Base-by-base conservation (phyloP, 1,140 invertebrate genomes). In the Pygmarrhopalites habei region DNA sequence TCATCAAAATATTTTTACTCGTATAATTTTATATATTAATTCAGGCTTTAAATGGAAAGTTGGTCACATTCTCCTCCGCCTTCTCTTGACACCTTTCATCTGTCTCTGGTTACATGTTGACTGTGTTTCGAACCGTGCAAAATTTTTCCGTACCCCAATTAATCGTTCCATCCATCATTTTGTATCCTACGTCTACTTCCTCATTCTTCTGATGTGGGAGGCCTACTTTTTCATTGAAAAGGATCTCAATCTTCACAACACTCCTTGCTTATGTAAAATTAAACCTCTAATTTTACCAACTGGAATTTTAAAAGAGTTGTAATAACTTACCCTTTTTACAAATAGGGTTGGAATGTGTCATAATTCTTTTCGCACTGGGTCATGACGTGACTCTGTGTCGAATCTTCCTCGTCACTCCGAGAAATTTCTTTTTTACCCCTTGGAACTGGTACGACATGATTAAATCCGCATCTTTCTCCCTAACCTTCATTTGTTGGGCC, bases 401-500 rank as follows among this genome's bases (percentile, higher is more conserved):
- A 14, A 21, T 12, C 5, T 55, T 28, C 26, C 14, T 55, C 5
- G 23, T 32, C 4, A 29, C 51, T 28, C 51, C 51, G 29, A 55
- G 29, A 23, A 17, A 10, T 10, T 28, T 32, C 29, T 28, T 55
- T 17, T 28, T 12, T 5, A 23, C 12, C 21, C 25, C 23, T 12
- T 55, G 51, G 51, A 55, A 55, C 51, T 55, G 26, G 14, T 55
- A 29, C 51, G 51, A 55, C 10, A 7, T 55, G 4, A 5, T 55
- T 10, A 5, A 10, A 26, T 21, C 7, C 12, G 7, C 21, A 7
- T 12, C 29, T 10, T 55, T 55, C 26, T 4, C 29, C 4, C 10
- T 26, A 14, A 55, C 51, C 7, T 55, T 55, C 21, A 23, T 32
- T 15, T 55, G 5, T 15, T 55, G 51, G 51, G 21, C 7, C 26